These are phyloP conservation scores for Muscicapa comitata DNA, from an alignment of 2,797 vertebrate genomes.

Conservation along the genomic window DNA sequence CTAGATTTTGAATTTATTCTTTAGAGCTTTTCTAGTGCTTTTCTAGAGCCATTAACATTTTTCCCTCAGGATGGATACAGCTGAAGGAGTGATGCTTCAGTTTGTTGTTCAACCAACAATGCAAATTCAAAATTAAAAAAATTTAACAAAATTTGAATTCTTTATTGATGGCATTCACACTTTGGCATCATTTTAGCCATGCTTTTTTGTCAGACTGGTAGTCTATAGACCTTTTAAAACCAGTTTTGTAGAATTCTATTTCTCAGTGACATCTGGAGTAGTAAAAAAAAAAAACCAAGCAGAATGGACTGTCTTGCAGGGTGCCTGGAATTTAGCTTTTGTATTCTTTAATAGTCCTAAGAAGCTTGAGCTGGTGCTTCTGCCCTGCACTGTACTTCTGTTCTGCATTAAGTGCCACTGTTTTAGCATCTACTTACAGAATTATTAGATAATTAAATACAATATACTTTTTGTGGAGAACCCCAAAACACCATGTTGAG, in stretches of 20 bases:
- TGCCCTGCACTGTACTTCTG: neutral
- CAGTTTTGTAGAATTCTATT: neutral
- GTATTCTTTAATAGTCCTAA: neutral
- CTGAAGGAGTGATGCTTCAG: neutral
- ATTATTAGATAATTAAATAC: neutral
- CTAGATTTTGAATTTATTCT: neutral
- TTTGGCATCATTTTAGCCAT: neutral
- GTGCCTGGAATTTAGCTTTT: neutral
- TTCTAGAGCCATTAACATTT: neutral
- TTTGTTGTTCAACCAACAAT: neutral
- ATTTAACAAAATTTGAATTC: neutral
- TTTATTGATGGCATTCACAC: neutral
- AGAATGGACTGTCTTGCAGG: neutral
- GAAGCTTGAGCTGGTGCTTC: neutral
- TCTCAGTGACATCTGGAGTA: neutral
- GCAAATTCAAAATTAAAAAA: neutral
- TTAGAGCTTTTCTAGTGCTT: neutral
- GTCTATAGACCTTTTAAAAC: neutral
- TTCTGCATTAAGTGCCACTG: fast-evolving
- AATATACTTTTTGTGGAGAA: neutral
- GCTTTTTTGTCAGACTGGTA: neutral
- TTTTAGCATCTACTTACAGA: neutral
- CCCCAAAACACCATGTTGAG: neutral
- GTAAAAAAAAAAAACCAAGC: neutral
- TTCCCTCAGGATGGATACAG: neutral